Percentiles rank a stretch among this genome's conserved stretches.
Evolutionary conservation across 2,888 invertebrate species (phyloP).

Genomic region (Diaphora mendica): DNA sequence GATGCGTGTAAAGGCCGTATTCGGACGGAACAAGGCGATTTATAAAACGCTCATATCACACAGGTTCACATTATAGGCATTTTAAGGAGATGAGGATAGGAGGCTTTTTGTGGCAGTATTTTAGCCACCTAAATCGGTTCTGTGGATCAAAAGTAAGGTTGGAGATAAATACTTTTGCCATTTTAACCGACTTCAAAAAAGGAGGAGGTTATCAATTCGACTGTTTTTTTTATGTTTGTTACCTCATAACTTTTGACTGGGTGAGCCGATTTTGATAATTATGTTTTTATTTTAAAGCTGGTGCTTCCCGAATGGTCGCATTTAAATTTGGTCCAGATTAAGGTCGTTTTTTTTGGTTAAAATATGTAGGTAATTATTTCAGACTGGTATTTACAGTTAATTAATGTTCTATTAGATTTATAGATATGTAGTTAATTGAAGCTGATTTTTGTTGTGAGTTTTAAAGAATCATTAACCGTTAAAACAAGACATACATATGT

Average conservation of each 20-base stretch:
- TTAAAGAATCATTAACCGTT: too few relatives aligned
- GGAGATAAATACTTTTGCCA: not conserved
- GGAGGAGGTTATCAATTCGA: too few relatives aligned
- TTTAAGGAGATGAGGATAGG: slow-evolving; percentile 41
- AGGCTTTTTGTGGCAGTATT: slow-evolving; percentile 35
- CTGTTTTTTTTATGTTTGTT: too few relatives aligned
- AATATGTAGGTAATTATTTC: too few relatives aligned
- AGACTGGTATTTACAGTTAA: not conserved
- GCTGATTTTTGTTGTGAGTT: not conserved
- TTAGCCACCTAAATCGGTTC: slow-evolving; percentile 8
- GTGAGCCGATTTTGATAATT: too few relatives aligned
- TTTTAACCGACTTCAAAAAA: too few relatives aligned
- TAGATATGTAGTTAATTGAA: not conserved
- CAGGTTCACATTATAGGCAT: slow-evolving; percentile 40
- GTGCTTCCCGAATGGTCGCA: too few relatives aligned
- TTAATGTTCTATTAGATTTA: not conserved
- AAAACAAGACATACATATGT: too few relatives aligned
- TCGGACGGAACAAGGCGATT: slow-evolving; percentile 52
- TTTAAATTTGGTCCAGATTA: too few relatives aligned
- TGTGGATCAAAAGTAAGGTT: not conserved
- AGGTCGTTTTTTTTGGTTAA: too few relatives aligned
- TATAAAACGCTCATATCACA: slow-evolving; percentile 50
- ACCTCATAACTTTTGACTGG: too few relatives aligned
- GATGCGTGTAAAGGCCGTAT: slow-evolving; percentile 48
- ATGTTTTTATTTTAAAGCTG: too few relatives aligned